Evolutionary conservation across 2,797 vertebrate species (phyloP), one percentile per base, ranked within the genome.

Genomic region (Oreochromis grahami): DNA sequence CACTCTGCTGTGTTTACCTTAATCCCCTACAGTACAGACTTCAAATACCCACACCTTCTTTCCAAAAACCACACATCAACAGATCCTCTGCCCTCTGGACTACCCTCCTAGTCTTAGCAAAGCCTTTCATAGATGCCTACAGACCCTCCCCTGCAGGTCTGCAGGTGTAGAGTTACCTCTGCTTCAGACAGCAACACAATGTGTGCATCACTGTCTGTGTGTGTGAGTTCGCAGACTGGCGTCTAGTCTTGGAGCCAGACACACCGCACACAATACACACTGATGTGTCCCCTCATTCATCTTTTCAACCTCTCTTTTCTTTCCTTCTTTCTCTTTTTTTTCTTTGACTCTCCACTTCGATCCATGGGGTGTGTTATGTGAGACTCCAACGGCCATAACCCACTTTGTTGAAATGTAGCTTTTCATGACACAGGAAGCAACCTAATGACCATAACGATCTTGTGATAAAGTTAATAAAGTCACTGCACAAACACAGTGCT

Each of bases 121-220:
- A 83, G 79, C 76, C 87, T 92, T 90, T 93, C 88, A 94, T 91
- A 79, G 78, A 88, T 74, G 29, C 90, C 87, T 86, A 90, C 88
- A 88, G 86, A 92, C 88, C 85, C 92, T 92, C 88, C 89, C 89
- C 88, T 89, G 87, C 91, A 94, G 94, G 93, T 89, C 88, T 88
- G 87, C 92, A 94, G 94, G 94, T 93, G 92, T 93, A 93, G 70
- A 21, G 86, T 94, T 95, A 91, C 94, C 81, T 87, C 81, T 48
- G 52, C 89, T 77, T 89, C 83, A 94, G 92, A 94, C 89, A 92
- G 84, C 87, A 88, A 92, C 86, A 87, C 83, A 80, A 55, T 82
- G 78, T 74, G 82, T 85, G 86, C 72, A 80, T 83, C 77, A 60
- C 72, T 65, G 77, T 76, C 76, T 88, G 80, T 77, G 60, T 63